Evolutionary conservation across 1,140 invertebrate genomes (phyloP).

Genomic region (Eumeta japonica): DNA sequence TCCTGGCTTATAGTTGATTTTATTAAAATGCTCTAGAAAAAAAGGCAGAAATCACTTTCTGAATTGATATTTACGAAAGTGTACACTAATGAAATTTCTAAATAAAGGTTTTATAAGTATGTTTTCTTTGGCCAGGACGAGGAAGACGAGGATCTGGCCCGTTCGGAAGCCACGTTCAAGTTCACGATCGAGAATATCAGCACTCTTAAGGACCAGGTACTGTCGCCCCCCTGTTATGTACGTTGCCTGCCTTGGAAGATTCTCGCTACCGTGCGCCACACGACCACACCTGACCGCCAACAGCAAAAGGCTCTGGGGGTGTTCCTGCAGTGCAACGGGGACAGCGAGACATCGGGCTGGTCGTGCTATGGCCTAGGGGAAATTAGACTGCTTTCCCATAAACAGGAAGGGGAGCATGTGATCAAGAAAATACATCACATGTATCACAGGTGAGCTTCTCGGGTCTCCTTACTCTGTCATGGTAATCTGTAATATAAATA

Average conservation of each 20-base stretch:
- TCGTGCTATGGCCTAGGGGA: slow-evolving; percentile 94
- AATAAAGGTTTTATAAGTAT: no score
- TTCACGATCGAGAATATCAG: slow-evolving; percentile 86
- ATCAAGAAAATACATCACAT: slow-evolving; percentile 68
- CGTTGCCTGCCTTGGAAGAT: slow-evolving; percentile 98
- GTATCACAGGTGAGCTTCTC: slow-evolving; percentile 60
- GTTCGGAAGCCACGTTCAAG: slow-evolving; percentile 89
- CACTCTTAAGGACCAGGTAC: slow-evolving; percentile 83
- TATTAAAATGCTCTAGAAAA: no score
- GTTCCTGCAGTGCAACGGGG: slow-evolving; percentile 87
- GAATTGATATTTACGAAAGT: no score
- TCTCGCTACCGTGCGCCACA: slow-evolving; percentile 90
- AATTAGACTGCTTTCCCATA: slow-evolving; percentile 79
- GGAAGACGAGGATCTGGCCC: slow-evolving; percentile 79
- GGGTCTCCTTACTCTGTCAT: slow-evolving; percentile 4
- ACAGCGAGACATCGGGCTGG: slow-evolving; percentile 92
- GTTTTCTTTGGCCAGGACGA: no score
- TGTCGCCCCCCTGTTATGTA: slow-evolving; percentile 89
- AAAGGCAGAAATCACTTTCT: no score
- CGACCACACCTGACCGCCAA: slow-evolving; percentile 67
- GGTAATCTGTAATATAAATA: slow-evolving; percentile 3
- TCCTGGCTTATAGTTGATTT: no score
- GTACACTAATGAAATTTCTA: no score
- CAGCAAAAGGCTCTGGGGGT: slow-evolving; percentile 82
- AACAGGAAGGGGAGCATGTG: slow-evolving; percentile 79